phyloP scores from a whole-genome alignment of 1,140 invertebrate species.

The Diploscapter pachys region DNA sequence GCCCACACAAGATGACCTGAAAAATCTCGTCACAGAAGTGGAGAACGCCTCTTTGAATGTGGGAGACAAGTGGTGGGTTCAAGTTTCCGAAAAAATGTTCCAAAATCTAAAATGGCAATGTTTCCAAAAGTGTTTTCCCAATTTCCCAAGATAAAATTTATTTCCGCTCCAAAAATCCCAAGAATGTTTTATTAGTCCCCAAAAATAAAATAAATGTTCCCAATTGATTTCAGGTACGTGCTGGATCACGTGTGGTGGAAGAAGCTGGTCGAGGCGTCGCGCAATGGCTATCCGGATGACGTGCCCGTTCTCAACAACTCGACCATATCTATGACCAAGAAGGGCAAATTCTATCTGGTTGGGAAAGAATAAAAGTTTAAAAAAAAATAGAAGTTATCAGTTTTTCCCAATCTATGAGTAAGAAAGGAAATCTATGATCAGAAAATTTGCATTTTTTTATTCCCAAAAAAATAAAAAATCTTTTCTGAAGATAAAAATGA shows the following conservation, averaged over 20 bases:
- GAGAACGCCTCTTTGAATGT: background rate
- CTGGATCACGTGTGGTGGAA: constrained; percentile 32
- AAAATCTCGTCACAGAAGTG: constrained; percentile 3
- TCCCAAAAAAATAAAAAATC: too few relatives aligned
- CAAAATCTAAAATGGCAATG: too few relatives aligned
- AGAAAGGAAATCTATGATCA: background rate
- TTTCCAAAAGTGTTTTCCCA: too few relatives aligned
- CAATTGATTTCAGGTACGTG: constrained; percentile 21
- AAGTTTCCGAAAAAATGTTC: too few relatives aligned
- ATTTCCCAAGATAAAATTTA: background rate
- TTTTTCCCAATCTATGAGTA: background rate
- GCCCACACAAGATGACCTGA: constrained; percentile 2
- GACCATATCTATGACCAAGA: too few relatives aligned
- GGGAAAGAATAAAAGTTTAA: background rate
- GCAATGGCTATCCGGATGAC: constrained; percentile 27
- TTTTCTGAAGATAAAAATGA: background rate
- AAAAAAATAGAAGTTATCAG: background rate
- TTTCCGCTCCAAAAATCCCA: background rate
- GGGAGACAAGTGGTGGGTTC: constrained; percentile 7
- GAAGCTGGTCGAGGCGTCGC: constrained; percentile 6
- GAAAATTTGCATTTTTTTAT: too few relatives aligned
- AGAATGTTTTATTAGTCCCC: too few relatives aligned
- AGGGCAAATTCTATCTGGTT: too few relatives aligned
- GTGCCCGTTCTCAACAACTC: constrained; percentile 22
- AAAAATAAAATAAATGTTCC: too few relatives aligned